A percentile compares a stretch with the other conserved stretches of the same genome.
These are phyloP conservation scores for Mya arenaria DNA, from an alignment of 1,140 invertebrate genomes.

Conservation along the genomic window DNA sequence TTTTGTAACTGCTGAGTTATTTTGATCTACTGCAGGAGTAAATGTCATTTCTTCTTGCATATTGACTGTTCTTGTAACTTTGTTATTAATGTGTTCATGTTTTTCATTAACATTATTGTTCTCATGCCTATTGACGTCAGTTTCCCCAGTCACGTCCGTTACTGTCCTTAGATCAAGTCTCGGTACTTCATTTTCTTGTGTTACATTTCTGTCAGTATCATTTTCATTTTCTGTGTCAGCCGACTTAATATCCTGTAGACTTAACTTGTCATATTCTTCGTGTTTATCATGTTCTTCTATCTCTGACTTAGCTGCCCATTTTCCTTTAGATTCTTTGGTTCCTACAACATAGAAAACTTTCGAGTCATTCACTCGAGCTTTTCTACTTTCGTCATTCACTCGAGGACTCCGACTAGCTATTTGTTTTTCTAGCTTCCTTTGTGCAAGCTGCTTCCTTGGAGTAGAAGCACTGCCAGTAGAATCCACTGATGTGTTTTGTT, in stretches of 20 bases:
- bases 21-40: no score
- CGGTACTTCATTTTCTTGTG: neutral
- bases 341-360: slow-evolving; percentile 42
- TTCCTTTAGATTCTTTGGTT: slow-evolving; percentile 19
- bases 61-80: neutral
- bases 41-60: neutral
- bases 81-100: neutral
- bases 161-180: neutral
- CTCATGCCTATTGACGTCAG: neutral
- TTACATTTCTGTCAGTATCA: neutral
- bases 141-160: neutral
- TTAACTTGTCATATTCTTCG: slow-evolving; percentile 5
- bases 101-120: neutral
- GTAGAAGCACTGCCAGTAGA: neutral
- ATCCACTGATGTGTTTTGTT: neutral
- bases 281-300: neutral
- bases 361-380: neutral
- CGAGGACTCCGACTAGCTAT: slow-evolving; percentile 7
- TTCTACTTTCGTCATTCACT: neutral
- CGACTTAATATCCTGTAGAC: slow-evolving; percentile 10
- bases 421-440: slow-evolving; percentile 21
- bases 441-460: slow-evolving; percentile 17
- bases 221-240: neutral
- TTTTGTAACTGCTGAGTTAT: neutral
- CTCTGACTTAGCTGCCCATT: slow-evolving; percentile 19